Evolutionary conservation across 1,140 invertebrate genomes (phyloP), one percentile per base, ranked within the genome.

Genomic region (Pseudomyrmex sp.): DNA sequence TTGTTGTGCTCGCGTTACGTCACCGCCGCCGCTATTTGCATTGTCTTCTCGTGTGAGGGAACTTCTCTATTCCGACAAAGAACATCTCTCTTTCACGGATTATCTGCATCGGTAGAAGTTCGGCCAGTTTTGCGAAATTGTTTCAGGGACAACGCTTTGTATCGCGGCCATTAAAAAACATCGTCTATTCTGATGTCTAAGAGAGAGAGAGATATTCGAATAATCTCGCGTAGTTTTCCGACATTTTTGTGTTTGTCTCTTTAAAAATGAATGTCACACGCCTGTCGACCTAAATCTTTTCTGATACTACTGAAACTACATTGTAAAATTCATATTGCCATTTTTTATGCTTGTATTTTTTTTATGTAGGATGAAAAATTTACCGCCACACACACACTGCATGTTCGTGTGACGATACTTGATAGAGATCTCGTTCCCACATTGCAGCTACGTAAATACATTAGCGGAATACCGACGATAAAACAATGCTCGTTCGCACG

Each of bases 161-260:
- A 82, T 82, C 59, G 63, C 26, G 10, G 46, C 35, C 48, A 23
- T 26, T 75, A 63, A 82, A 75, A 74, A 65, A 13, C 58, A 15
- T 26, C 79, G 75, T 82, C 13, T 10, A 73, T 62, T 82, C 35
- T 35, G 13, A 2, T 62, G 44, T 82, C 62, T 75, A 70, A 75
- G 75, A 54, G 20, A 59, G 26, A 26, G 26, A 18, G 18, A 26
- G 26, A 26, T 18, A 56, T 82, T 82, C 75, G 70, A 82, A 82
- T 82, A 63, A 82, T 75, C 75, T 63, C 69, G 26, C 26, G 15
- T 12, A 26, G 13, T 63, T 20, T n/a, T 18, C 35, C 13, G 20
- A 5, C n/a, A 52, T 46, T 5, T 12, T 5, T 1, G 10, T 35
- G 2, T 46, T 44, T 20, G 23, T 63, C 7, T 13, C 44, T 56